Evolutionary conservation across 2,113 vertebrate genomes (phyloP).

Genomic region (Oxygymnocypris stewartii): DNA sequence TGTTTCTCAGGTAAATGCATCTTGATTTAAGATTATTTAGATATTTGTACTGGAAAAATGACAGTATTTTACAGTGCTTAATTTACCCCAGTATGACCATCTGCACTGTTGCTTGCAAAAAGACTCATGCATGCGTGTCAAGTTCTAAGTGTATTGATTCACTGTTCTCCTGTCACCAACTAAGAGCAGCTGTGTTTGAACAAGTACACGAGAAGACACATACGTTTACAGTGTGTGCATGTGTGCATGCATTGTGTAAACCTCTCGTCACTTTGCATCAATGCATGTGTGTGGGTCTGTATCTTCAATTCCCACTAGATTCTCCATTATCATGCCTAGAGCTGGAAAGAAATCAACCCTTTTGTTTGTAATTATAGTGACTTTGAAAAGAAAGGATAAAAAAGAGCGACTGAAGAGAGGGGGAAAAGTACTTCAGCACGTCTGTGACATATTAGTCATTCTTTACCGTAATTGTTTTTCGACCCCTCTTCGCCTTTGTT

Average conservation of each 20-base stretch:
- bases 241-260: conserved; percentile 75
- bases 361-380: conserved; percentile 81
- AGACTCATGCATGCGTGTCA: background rate
- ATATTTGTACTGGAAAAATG: background rate
- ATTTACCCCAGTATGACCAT: background rate
- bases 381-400: conserved; percentile 72
- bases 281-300: conserved; percentile 61
- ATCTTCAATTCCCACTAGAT: conserved; percentile 66
- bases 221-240: conserved; percentile 53
- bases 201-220: conserved; percentile 41
- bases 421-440: conserved; percentile 66
- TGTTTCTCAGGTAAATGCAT: background rate
- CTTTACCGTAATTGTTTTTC: conserved; percentile 82
- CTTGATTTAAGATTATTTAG: background rate
- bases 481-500: conserved; percentile 73
- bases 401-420: conserved; percentile 60
- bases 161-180: conserved; percentile 42
- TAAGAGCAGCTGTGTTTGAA: conserved; percentile 57
- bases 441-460: conserved; percentile 81
- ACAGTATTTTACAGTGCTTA: background rate
- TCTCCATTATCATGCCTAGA: conserved; percentile 76
- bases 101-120: background rate
- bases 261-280: conserved; percentile 70
- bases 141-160: conserved; percentile 12
- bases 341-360: conserved; percentile 74